Evolutionary conservation across 2,797 vertebrate genomes (phyloP).

Genomic region (Tangara arthus): DNA sequence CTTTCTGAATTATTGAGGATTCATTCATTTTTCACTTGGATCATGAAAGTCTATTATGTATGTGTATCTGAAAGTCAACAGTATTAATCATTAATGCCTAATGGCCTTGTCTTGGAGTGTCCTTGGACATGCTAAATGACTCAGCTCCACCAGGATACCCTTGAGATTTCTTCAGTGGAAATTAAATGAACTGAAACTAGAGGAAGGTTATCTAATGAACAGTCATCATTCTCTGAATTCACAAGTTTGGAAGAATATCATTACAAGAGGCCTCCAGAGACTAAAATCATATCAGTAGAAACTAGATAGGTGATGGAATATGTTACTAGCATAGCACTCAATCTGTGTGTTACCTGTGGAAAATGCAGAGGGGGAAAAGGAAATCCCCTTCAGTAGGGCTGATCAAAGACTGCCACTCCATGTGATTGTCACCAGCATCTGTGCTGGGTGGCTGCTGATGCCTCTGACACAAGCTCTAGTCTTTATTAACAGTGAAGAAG

Average conservation of each 20-base stretch:
- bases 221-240: background rate
- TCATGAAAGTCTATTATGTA: slow-evolving; percentile 33
- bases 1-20: slow-evolving; percentile 60
- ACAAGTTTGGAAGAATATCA: background rate
- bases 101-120: slow-evolving; percentile 33
- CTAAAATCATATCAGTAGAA: background rate
- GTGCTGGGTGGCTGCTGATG: background rate
- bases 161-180: slow-evolving; percentile 27
- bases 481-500: background rate
- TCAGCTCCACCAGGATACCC: background rate
- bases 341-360: background rate
- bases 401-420: background rate
- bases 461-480: background rate
- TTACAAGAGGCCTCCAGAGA: background rate
- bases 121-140: slow-evolving; percentile 35
- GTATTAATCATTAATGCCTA: slow-evolving; percentile 58
- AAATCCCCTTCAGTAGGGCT: background rate
- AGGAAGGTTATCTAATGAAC: slow-evolving; percentile 18
- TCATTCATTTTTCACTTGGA: slow-evolving; percentile 55
- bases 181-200: slow-evolving; percentile 25
- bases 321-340: background rate
- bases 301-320: background rate
- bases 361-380: background rate
- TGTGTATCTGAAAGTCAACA: slow-evolving; percentile 45
- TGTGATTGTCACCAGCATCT: background rate